Conservation (phyloP, 2,888 invertebrate species). For the Eupithecia subfuscata region DNA sequence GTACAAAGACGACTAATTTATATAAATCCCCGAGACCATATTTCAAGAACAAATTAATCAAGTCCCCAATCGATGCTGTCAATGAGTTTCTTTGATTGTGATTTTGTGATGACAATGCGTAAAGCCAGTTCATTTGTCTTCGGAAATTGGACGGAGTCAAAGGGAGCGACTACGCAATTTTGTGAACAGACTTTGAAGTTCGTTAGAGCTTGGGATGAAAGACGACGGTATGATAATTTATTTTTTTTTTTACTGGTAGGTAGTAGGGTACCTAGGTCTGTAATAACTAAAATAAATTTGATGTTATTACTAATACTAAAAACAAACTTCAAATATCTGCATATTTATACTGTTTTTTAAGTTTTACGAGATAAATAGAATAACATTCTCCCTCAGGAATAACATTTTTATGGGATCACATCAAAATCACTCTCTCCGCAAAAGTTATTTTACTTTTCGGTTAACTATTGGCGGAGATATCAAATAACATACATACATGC, state of each 20-base stretch:
- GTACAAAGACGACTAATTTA: not conserved
- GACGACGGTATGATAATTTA: not conserved
- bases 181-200: not conserved
- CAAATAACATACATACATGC: too few species aligned
- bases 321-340: too few species aligned
- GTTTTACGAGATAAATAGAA: too few species aligned
- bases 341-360: too few species aligned
- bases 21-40: not conserved
- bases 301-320: too few species aligned
- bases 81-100: constrained; percentile 30
- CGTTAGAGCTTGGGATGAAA: constrained; percentile 1
- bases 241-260: not conserved
- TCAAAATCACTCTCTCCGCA: too few species aligned
- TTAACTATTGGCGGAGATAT: too few species aligned
- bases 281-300: too few species aligned
- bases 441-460: too few species aligned
- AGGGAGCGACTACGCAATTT: constrained; percentile 18
- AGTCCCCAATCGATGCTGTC: constrained; percentile 10
- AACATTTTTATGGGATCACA: too few species aligned
- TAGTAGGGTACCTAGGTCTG: too few species aligned
- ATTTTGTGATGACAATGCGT: constrained; percentile 27
- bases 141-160: constrained; percentile 32
- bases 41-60: constrained; percentile 17
- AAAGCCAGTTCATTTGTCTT: constrained; percentile 29
- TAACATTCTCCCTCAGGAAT: too few species aligned